Conservation (phyloP, 2,888 invertebrate genomes). For the Pherbina coryleti region DNA sequence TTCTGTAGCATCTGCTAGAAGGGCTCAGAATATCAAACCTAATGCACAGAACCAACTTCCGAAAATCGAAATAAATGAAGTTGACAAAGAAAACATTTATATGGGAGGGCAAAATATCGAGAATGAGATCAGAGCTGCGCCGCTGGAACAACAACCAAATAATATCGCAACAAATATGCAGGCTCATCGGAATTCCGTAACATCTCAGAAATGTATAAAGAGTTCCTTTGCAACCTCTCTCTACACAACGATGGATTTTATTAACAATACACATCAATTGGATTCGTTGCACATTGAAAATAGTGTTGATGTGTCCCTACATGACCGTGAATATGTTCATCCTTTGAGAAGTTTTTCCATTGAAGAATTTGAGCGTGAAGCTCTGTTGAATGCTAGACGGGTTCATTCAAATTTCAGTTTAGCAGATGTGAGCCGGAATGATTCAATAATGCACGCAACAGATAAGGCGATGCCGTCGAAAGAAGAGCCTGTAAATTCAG, state of each 20-base stretch:
- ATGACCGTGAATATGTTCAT: constrained; percentile 1
- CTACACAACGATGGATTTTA: constrained; percentile 22
- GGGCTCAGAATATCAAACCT: too few relatives aligned
- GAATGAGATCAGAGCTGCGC: too few relatives aligned
- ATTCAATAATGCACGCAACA: too few relatives aligned
- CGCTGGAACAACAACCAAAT: background rate
- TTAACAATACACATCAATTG: background rate
- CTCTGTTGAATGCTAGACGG: background rate
- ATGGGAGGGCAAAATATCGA: background rate
- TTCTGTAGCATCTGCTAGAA: too few relatives aligned
- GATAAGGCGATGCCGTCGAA: too few relatives aligned
- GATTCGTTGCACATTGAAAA: constrained; percentile 14
- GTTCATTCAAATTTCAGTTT: too few relatives aligned
- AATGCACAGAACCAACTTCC: background rate
- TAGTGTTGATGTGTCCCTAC: constrained; percentile 33
- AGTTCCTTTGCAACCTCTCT: background rate
- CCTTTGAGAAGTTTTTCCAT: constrained; percentile 19
- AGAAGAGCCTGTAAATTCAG: too few relatives aligned
- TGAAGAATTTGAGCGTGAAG: constrained; percentile 9
- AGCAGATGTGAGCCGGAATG: too few relatives aligned
- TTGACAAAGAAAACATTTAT: constrained; percentile 15
- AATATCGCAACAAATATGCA: background rate
- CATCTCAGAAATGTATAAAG: background rate
- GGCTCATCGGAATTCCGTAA: background rate
- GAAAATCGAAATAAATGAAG: background rate